A percentile compares a stretch with the other conserved stretches of the same genome.
Evolutionary conservation across 1,140 invertebrate genomes (phyloP).

Genomic region (Cydia amplana): DNA sequence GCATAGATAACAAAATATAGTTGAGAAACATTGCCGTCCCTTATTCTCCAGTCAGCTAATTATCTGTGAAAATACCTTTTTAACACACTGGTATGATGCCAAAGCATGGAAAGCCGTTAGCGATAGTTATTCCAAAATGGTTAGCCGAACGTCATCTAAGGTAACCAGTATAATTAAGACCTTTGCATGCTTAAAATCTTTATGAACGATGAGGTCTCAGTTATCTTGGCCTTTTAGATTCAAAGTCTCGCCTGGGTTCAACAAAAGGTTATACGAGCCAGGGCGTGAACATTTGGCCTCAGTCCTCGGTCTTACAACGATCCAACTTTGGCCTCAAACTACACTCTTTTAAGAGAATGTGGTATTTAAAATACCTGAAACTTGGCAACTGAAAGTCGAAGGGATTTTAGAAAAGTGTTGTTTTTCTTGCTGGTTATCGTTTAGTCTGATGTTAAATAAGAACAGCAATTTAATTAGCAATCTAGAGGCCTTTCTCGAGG

Average conservation of each 20-base stretch:
- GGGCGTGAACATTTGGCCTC: not conserved
- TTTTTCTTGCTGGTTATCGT: not conserved
- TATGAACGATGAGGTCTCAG: not conserved
- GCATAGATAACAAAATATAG: not conserved
- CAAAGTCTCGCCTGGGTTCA: not conserved
- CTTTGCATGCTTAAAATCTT: not conserved
- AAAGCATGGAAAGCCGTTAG: conserved; percentile 10
- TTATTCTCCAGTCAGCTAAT: not conserved
- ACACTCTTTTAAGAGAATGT: conserved; percentile 9
- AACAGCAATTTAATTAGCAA: no score
- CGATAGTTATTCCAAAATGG: not conserved
- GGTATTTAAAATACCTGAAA: conserved; percentile 13
- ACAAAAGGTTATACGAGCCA: not conserved
- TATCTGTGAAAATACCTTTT: not conserved
- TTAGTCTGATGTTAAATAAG: not conserved
- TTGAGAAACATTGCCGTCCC: not conserved
- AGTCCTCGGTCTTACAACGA: not conserved
- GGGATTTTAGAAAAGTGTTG: not conserved
- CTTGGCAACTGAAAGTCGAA: not conserved
- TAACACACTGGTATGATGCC: not conserved
- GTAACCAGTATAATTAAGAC: not conserved
- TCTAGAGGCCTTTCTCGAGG: no score
- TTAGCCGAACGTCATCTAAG: not conserved
- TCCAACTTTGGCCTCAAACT: conserved; percentile 16
- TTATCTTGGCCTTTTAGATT: not conserved